These are phyloP conservation scores for Fragum sueziense DNA, from an alignment of 2,888 invertebrate species.

Conservation along the genomic window DNA sequence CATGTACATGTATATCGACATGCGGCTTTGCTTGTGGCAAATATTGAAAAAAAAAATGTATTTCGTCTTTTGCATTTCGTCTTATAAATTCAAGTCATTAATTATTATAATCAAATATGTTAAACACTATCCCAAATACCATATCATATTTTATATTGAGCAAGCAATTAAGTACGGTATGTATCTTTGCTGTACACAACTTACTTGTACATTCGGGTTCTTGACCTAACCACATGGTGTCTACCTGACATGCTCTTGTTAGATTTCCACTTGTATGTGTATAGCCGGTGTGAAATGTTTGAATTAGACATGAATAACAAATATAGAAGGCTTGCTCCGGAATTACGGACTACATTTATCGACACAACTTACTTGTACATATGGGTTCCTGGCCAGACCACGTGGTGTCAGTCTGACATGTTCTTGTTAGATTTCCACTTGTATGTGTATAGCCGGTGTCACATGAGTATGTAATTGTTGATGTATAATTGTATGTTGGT, in stretches of 20 bases:
- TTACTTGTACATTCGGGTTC: too few species aligned
- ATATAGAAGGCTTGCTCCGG: constrained; percentile 23
- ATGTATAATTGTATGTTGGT: neutral
- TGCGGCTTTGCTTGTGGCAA: too few species aligned
- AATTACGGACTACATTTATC: too few species aligned
- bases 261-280: constrained; percentile 36
- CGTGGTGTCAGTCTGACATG: constrained; percentile 23
- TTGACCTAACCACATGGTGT: constrained; percentile 18
- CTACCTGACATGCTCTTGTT: constrained; percentile 30
- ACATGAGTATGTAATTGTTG: constrained; percentile 20
- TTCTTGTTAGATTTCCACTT: constrained; percentile 21
- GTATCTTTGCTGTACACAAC: too few species aligned
- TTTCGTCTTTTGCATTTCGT: too few species aligned
- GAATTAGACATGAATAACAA: constrained; percentile 34
- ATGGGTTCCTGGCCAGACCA: constrained; percentile 27
- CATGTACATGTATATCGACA: too few species aligned
- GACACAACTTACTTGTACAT: constrained; percentile 52
- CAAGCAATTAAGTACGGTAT: too few species aligned
- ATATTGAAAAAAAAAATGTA: too few species aligned
- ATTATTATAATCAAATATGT: too few species aligned
- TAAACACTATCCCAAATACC: too few species aligned
- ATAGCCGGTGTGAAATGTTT: constrained; percentile 37
- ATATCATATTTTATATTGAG: too few species aligned
- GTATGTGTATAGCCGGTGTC: constrained; percentile 19
- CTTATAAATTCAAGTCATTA: too few species aligned